Evolutionary conservation across 2,888 invertebrate species (phyloP).

Genomic region (Ceraclea dissimilis): DNA sequence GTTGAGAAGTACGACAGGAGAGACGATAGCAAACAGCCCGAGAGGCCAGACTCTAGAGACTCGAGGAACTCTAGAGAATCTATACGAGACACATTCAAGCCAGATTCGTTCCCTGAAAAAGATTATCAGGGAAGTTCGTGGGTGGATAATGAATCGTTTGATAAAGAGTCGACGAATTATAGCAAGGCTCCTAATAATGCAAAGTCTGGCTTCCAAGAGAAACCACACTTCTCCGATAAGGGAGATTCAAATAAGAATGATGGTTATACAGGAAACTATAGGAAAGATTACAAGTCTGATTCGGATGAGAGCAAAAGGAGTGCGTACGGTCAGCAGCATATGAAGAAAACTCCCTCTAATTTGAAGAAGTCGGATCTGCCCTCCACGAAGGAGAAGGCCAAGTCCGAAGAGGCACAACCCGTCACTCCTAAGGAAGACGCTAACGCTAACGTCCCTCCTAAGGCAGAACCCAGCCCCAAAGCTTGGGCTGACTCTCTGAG

Average conservation of each 20-base stretch:
- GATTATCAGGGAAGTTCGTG: slow-evolving; percentile 39
- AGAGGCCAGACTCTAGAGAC: slow-evolving; percentile 42
- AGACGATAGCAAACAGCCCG: slow-evolving; percentile 35
- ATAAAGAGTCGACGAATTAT: slow-evolving; percentile 21
- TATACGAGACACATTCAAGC: slow-evolving; percentile 35
- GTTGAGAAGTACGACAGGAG: slow-evolving; percentile 22
- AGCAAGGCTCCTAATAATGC: slow-evolving; percentile 15
- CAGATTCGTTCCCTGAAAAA: slow-evolving; percentile 45
- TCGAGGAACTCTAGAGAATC: slow-evolving; percentile 47
- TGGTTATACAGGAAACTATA: slow-evolving; percentile 37
- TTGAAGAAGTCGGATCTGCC: slow-evolving; percentile 28
- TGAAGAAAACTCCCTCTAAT: slow-evolving; percentile 28
- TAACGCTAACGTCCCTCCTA: slow-evolving; percentile 7
- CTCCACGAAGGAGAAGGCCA: slow-evolving; percentile 26
- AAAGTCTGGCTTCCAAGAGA: slow-evolving; percentile 21
- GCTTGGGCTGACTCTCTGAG: slow-evolving; percentile 42
- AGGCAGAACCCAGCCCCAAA: slow-evolving; percentile 30
- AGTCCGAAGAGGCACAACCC: slow-evolving; percentile 28
- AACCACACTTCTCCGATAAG: slow-evolving; percentile 36
- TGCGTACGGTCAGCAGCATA: slow-evolving; percentile 17
- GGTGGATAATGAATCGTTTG: slow-evolving; percentile 41
- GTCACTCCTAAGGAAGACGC: slow-evolving; percentile 13
- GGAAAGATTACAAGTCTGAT: slow-evolving; percentile 47
- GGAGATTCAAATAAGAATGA: slow-evolving; percentile 33
- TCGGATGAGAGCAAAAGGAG: slow-evolving; percentile 33